Base-by-base conservation (phyloP, 2,888 invertebrate genomes). In the Sialis lutaria region DNA sequence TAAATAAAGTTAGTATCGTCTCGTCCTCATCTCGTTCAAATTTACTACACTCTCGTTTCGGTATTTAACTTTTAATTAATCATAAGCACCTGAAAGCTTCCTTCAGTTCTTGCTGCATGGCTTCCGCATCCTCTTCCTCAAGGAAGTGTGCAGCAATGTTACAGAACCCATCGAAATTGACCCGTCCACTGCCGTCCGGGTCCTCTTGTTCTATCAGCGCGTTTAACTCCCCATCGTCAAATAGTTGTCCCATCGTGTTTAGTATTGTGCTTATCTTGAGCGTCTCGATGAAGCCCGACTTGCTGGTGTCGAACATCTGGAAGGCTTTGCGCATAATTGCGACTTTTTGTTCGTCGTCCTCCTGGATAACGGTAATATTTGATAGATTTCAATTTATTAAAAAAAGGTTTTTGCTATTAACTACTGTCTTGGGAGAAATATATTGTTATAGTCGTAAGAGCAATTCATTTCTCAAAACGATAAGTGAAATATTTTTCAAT, bases 301-400 rank as follows among this genome's bases (percentile, higher is more conserved):
- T 92, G 56, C 84, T 82, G 54, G 90, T 89, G 68, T 93, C 93
- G 62, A 92, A 93, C 92, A 93, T 93, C 68, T 90, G 89, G 75
- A 93, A 93, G 57, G 91, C 91, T 67, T 89, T 91, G 63, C 89
- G 85, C 74, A 93, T 85, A 68, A 92, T 88, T 70, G 80, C 82
- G 74, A 79, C 76, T 67, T 84, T 85, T 64, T 84, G 84, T 56
- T 82, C 81, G 60, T 84, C 84, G 60, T 82, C 83, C 53, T 37
- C 37, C 37, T 37, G 8, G 22, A 22, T 2, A 22, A 2, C 4
- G 22, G 22, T 22, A 22, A 22, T 22, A 22, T 22, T 22, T 22
- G 22, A 22, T 22, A 22, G 22, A 22, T 22, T 22, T 22, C 22
- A 22, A 22, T 22, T 22, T 22, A 22, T 22, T 22, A 22, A 22